Base-by-base conservation (phyloP, 2,888 invertebrate species). In the Dicranocentrus wangi region DNA sequence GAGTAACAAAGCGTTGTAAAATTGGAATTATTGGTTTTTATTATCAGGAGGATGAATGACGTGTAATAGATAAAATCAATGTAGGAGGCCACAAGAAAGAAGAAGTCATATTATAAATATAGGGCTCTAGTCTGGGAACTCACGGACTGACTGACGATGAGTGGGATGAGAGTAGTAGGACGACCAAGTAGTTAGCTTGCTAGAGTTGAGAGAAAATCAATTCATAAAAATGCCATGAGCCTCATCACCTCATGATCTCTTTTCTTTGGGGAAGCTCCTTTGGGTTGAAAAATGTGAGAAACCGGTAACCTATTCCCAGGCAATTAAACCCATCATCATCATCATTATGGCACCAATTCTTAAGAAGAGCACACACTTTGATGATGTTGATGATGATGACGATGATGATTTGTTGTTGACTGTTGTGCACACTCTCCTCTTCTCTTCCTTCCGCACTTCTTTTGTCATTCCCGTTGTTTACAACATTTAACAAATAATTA, bases 391-490 rank as follows among this genome's bases (percentile, higher is more conserved):
- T n/a, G n/a, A n/a, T n/a, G 51, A n/a, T 51, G n/a, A 39, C n/a
- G 13, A n/a, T 5, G 25, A 68, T 80, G 80, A 80, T 80, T 80
- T 80, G 73, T 75, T 81, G 80, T 72, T 78, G n/a, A n/a, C n/a
- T n/a, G n/a, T n/a, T n/a, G 32, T n/a, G 32, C 3, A 53, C 13
- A 42, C 5, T 28, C 15, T 55, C 23, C 2, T 47, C 47, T 47
- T 23, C n/a, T 72, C 63, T 39, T 53, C 63, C 43, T 80, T 72
- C 68, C 73, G 39, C 65, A 58, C 63, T 73, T n/a, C 68, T 53
- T 80, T 72, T 72, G 69, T 75, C 70, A 70, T 58, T 75, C 51
- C 81, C 81, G 81, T 81, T 81, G 81, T 81, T 73, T 73, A 80
- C 69, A 73, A 60, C 72, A 60, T 51, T 69, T 39, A 32, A 28